Evolutionary conservation across 2,113 vertebrate genomes (phyloP), one percentile per base, ranked within the genome.

Genomic region (Paracanthobrama guichenoti): DNA sequence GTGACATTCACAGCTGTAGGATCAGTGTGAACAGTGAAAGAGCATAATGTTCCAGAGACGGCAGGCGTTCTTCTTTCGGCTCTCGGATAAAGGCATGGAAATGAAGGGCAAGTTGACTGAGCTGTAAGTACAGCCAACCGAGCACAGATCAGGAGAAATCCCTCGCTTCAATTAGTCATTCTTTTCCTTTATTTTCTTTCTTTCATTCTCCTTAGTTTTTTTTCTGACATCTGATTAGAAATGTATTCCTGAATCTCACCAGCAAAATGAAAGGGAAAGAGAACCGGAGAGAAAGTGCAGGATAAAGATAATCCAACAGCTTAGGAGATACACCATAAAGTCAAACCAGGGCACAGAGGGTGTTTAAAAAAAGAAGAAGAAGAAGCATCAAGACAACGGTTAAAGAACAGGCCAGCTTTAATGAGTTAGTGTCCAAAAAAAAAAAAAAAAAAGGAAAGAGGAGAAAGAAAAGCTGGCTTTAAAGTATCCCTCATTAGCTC

Each of bases 131-230:
- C 84, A 82, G 82, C 35, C 79, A 78, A 81, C 48, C 10, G 39
- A 76, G 84, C 74, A 79, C 81, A 89, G 89, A 89, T 89, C 89
- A 89, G 86, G 73, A 88, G 69, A 88, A 89, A 85, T 87, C 88
- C 84, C 86, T 82, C 35, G 71, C 83, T 86, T 88, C 87, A 89
- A 89, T 88, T 89, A 90, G 80, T 35, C 73, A 82, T 86, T 86
- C 84, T 85, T 79, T 88, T 46, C 79, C 59, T 83, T 84, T 79
- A n/a, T 12, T n/a, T 79, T 84, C 72, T 82, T 66, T 86, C 55
- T 83, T 77, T 87, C 44, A 18, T 13, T n/a, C 46, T 26, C 53
- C 42, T 55, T 42, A 0, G 35, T 46, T 72, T 50, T 73, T 72
- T 85, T 82, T 80, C 82, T 48, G 79, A 79, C 74, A 80, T 88